Evolutionary conservation across 2,113 vertebrate genomes (phyloP).

Genomic region (Strigops habroptila): DNA sequence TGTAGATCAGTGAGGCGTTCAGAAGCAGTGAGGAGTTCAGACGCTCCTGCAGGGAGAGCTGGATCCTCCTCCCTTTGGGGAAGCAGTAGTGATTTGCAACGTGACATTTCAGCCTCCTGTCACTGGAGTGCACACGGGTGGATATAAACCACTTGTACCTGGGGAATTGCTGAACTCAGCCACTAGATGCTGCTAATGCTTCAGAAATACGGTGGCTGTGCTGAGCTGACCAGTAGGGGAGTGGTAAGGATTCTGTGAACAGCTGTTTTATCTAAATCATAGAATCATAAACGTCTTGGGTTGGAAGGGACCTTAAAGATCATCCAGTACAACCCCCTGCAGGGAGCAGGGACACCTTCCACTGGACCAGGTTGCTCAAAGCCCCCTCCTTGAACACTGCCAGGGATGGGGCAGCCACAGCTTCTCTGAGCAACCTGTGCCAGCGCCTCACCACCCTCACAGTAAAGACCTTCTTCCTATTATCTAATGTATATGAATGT

Average conservation of each 20-base stretch:
- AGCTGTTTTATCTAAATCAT: not conserved
- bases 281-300: not conserved
- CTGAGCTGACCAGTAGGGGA: fast-evolving
- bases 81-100: not conserved
- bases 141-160: not conserved
- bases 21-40: not conserved
- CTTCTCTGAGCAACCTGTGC: not conserved
- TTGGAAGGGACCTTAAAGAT: not conserved
- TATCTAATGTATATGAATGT: not conserved
- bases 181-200: conserved; percentile 55
- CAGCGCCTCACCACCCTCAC: not conserved
- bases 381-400: not conserved
- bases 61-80: not conserved
- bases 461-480: not conserved
- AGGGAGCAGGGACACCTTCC: not conserved
- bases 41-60: fast-evolving
- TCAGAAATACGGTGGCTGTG: not conserved
- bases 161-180: not conserved
- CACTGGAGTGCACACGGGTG: fast-evolving
- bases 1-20: not conserved
- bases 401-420: not conserved
- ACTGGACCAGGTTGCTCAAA: not conserved
- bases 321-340: not conserved
- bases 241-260: not conserved
- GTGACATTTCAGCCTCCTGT: not conserved